Conservation (phyloP, 2,888 invertebrate genomes). For the Ernsta delagoae region DNA sequence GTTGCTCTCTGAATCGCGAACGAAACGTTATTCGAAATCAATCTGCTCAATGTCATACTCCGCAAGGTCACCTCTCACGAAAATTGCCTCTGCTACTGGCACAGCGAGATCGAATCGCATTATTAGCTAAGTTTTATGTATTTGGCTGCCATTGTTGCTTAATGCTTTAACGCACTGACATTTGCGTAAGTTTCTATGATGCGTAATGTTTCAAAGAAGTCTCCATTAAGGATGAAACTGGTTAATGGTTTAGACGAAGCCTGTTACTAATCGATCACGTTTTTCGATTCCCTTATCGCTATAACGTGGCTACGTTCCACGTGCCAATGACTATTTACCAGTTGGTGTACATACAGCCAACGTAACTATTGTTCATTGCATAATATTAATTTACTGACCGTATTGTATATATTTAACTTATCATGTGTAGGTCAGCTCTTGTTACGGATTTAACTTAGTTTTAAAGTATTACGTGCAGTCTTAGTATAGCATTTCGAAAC, state of each 20-base stretch:
- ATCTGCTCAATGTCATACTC: constrained; percentile 71
- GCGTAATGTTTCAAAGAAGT: constrained; percentile 17
- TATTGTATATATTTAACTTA: constrained; percentile 3
- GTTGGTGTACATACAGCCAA: neutral
- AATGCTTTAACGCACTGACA: constrained; percentile 40
- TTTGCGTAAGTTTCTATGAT: constrained; percentile 41
- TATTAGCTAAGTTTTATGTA: constrained; percentile 48
- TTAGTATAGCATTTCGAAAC: neutral
- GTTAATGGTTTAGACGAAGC: constrained; percentile 15
- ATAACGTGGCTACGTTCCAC: constrained; percentile 59
- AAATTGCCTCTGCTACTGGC: constrained; percentile 59
- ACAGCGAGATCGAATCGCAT: constrained; percentile 50
- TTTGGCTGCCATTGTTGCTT: constrained; percentile 52
- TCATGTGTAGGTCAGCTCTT: constrained; percentile 41
- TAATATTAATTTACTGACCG: constrained; percentile 2
- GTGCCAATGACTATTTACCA: constrained; percentile 51
- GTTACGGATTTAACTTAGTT: neutral
- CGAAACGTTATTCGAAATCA: constrained; percentile 68
- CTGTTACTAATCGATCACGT: constrained; percentile 65
- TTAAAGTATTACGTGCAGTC: too few species aligned
- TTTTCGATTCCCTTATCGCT: constrained; percentile 62
- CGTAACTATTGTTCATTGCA: constrained; percentile 7
- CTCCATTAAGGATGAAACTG: constrained; percentile 4
- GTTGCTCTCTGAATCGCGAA: constrained; percentile 44
- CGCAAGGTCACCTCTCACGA: constrained; percentile 76